A percentile compares a stretch with the other conserved stretches of the same genome.
phyloP scores from a whole-genome alignment of 2,797 vertebrate species.

The Acipenser oxyrinchus region DNA sequence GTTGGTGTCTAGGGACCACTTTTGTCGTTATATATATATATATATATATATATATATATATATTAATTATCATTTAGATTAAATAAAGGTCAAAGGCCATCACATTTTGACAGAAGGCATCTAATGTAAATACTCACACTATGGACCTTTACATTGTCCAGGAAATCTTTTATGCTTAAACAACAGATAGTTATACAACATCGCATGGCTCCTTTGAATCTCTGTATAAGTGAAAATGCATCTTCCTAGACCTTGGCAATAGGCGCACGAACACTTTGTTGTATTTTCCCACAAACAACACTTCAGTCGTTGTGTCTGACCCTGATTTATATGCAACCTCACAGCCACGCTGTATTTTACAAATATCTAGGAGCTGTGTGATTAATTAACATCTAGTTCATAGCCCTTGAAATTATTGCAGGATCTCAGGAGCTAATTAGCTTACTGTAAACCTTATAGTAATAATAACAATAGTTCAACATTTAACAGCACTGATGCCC shows the following conservation, averaged over 20 bases:
- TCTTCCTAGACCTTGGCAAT: slow-evolving; percentile 40
- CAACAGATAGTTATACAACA: background rate
- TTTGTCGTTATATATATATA: too few species aligned
- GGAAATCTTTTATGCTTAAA: background rate
- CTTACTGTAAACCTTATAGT: slow-evolving; percentile 71
- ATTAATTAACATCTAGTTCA: slow-evolving; percentile 89
- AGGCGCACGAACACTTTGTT: slow-evolving; percentile 43
- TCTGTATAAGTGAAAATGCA: slow-evolving; percentile 10
- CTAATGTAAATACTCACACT: too few species aligned
- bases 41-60: too few species aligned
- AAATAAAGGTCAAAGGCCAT: too few species aligned
- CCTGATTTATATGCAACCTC: slow-evolving; percentile 79
- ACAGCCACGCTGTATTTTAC: slow-evolving; percentile 72
- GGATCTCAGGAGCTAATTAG: slow-evolving; percentile 88
- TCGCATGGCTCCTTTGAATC: slow-evolving; percentile 19
- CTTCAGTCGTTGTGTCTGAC: slow-evolving; percentile 56
- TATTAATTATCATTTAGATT: too few species aligned
- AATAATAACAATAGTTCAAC: slow-evolving; percentile 60
- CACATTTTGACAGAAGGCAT: too few species aligned
- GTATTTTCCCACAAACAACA: slow-evolving; percentile 52
- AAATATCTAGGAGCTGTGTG: slow-evolving; percentile 82
- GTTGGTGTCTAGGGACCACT: too few species aligned
- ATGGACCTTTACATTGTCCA: too few species aligned
- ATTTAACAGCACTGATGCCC: slow-evolving; percentile 6
- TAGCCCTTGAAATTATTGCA: slow-evolving; percentile 77